phyloP scores from a whole-genome alignment of 2,797 vertebrate genomes.

The Acipenser ruthenus region DNA sequence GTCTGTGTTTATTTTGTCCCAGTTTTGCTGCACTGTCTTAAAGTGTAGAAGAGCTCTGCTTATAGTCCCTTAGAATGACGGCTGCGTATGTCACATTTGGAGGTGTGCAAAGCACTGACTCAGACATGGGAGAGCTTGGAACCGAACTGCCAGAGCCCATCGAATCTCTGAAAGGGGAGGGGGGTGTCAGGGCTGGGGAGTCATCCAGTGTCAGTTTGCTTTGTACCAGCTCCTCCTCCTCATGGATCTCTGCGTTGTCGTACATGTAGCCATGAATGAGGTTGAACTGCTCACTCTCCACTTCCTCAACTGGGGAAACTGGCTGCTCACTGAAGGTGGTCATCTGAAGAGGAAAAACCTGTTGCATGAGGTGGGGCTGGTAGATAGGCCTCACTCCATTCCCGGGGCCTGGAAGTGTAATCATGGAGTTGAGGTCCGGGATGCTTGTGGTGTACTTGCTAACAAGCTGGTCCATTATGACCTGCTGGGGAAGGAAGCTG shows the following conservation, averaged over 20 bases:
- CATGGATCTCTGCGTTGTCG: conserved; percentile 66
- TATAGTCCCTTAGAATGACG: conserved; percentile 79
- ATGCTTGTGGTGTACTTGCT: conserved; percentile 64
- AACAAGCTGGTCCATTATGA: conserved; percentile 63
- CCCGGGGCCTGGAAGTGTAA: conserved; percentile 44
- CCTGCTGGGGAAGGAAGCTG: conserved; percentile 49
- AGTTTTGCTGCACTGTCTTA: conserved; percentile 49
- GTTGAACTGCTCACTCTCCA: conserved; percentile 71
- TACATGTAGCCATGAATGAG: conserved; percentile 83
- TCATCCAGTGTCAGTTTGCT: conserved; percentile 76
- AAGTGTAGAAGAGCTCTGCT: conserved; percentile 95
- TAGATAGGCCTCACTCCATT: conserved; percentile 45
- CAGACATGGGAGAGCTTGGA: conserved; percentile 71
- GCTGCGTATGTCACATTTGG: conserved; percentile 75
- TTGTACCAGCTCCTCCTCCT: conserved; percentile 57
- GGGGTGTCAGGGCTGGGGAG: conserved; percentile 79
- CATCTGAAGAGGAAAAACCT: conserved; percentile 55
- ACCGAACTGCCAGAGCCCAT: conserved; percentile 76
- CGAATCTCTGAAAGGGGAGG: conserved; percentile 93
- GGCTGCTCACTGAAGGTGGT: conserved; percentile 61
- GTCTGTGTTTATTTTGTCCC: no score
- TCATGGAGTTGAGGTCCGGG: conserved; percentile 55
- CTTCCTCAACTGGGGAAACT: conserved; percentile 51
- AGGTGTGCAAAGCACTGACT: conserved; percentile 82
- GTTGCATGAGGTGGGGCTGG: conserved; percentile 44